phyloP scores from a whole-genome alignment of 2,888 invertebrate species.

The Sphaerophoria taeniata region DNA sequence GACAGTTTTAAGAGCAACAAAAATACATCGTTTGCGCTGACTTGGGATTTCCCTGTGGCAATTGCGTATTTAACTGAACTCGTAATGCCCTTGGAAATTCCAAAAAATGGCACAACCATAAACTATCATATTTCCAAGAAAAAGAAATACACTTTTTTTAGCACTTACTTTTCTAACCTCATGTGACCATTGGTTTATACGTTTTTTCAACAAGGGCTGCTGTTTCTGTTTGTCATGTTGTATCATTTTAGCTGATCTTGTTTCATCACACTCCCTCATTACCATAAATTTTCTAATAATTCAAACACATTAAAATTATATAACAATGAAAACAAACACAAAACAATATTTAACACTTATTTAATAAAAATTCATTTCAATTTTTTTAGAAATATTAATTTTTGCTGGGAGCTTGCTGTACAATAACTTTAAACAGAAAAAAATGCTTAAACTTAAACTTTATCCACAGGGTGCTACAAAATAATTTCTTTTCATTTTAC shows the following conservation, averaged over 20 bases:
- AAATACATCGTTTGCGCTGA: constrained; percentile 77
- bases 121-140: constrained; percentile 55
- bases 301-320: constrained; percentile 17
- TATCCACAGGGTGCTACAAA: too few relatives aligned
- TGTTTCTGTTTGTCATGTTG: constrained; percentile 55
- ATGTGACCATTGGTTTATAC: constrained; percentile 75
- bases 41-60: constrained; percentile 79
- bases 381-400: not conserved
- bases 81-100: constrained; percentile 81
- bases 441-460: too few relatives aligned
- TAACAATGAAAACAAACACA: constrained; percentile 4
- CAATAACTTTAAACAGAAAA: too few relatives aligned
- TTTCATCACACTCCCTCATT: constrained; percentile 67
- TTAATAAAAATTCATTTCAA: not conserved
- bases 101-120: constrained; percentile 79
- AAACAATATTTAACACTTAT: not conserved
- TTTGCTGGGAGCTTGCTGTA: too few relatives aligned
- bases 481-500: too few relatives aligned
- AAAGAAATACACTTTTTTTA: not conserved
- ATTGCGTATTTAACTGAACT: constrained; percentile 74
- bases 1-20: not conserved
- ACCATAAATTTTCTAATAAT: constrained; percentile 45
- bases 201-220: constrained; percentile 74
- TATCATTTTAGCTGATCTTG: constrained; percentile 55
- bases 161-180: constrained; percentile 74